These are phyloP conservation scores for Corythaeola cristata DNA, from an alignment of 2,113 vertebrate genomes.

Conservation along the genomic window DNA sequence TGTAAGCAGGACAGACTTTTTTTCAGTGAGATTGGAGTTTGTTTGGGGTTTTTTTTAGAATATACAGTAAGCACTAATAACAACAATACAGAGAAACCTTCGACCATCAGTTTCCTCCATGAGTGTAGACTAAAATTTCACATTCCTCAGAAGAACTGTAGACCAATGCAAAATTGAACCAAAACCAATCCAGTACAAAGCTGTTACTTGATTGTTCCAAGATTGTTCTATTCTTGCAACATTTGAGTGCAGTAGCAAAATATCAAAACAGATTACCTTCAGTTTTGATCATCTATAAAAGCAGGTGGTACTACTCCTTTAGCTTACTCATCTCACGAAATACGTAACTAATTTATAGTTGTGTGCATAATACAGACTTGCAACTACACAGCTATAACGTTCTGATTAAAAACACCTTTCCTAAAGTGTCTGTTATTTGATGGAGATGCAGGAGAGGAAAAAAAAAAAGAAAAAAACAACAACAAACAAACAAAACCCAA, in stretches of 20 bases:
- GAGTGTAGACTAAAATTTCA: neutral
- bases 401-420: neutral
- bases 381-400: neutral
- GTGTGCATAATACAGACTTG: neutral
- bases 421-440: neutral
- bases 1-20: neutral
- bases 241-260: neutral
- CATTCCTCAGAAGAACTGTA: neutral
- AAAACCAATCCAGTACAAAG: neutral
- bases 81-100: neutral
- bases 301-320: neutral
- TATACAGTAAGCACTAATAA: neutral
- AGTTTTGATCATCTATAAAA: neutral
- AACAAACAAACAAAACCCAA: neutral
- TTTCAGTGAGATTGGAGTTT: neutral
- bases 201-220: neutral
- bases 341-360: neutral
- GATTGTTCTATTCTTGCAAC: neutral
- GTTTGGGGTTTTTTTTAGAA: neutral
- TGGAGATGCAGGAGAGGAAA: neutral
- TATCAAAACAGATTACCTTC: neutral
- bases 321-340: neutral
- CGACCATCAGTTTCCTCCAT: neutral
- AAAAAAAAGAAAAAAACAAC: too few relatives aligned
- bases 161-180: neutral